Percentiles rank a stretch among this genome's conserved stretches.
Evolutionary conservation across 1,140 invertebrate species (phyloP).

Genomic region (Cydia strobilella): DNA sequence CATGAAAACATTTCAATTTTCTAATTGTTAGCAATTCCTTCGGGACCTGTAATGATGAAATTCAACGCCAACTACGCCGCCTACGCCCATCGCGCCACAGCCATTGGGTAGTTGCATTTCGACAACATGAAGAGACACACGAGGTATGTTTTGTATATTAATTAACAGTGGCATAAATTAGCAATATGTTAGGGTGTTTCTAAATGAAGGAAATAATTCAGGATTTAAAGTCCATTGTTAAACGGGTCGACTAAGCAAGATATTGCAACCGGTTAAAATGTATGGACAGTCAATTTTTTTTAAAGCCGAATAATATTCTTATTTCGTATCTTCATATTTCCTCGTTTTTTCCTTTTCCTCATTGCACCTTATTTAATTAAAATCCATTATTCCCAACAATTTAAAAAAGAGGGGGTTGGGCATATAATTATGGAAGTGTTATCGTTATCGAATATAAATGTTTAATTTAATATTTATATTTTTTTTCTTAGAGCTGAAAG

Average conservation of each 20-base stretch:
- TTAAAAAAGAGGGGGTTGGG: no score
- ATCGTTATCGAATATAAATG: no score
- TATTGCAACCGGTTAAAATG: no score
- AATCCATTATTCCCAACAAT: no score
- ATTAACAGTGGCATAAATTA: neutral
- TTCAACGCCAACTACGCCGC: constrained; percentile 42
- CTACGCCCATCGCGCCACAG: constrained; percentile 43
- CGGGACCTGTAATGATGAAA: constrained; percentile 46
- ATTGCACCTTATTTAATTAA: no score
- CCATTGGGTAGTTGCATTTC: constrained; percentile 37
- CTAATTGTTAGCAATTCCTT: constrained; percentile 52
- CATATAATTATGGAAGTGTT: no score
- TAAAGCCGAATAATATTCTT: no score
- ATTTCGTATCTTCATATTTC: no score
- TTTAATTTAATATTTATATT: neutral
- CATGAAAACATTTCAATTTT: constrained; percentile 53
- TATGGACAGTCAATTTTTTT: no score
- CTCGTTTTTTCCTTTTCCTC: no score
- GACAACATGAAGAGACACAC: constrained; percentile 59
- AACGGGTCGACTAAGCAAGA: no score
- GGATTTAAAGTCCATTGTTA: no score
- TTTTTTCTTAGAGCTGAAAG: constrained; percentile 47
- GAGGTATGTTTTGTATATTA: constrained; percentile 42
- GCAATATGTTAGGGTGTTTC: neutral
- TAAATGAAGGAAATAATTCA: neutral